Evolutionary conservation across 2,888 invertebrate genomes (phyloP), one percentile per base, ranked within the genome.

Genomic region (Netelia fuscicornis): DNA sequence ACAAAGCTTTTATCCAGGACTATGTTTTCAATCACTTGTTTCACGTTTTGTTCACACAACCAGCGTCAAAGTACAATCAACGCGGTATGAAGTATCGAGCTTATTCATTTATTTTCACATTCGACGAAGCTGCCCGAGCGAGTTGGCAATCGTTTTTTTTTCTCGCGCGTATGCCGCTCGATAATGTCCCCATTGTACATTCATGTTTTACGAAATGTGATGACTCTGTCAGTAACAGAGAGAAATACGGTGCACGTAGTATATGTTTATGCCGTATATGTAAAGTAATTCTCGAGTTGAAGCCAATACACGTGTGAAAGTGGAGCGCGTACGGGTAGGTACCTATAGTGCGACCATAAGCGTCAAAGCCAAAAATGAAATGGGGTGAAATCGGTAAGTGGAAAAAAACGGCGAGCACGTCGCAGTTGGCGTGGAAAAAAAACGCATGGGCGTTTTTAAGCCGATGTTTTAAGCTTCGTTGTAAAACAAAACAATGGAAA

Each of bases 171-270:
- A 48, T 13, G 52, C 6, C 60, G 23, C 56, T 64, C 25, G 17
- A 75, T 56, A 54, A 58, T 56, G 71, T 64, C 37, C 62, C 64
- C 42, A 65, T 72, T 71, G 71, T 80, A 72, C 56, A 72, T 72
- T 80, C 62, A 79, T 79, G 79, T 80, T 72, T 80, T 80, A 80
- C 65, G 79, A 71, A 80, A 72, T 80, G 79, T 64, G 65, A 72
- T 80, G 79, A 65, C 72, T 72, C 64, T 80, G 79, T 72, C 79
- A 72, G 79, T 65, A 44, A 62, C 79, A 80, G 79, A 56, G 42
- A 20, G 9, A 37, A 37, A 37, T 37, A 37, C 6, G 37, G 6
- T 37, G 8, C 6, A 2, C 6, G 37, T 6, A 6, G 37, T 37
- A 8, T 37, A 37, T 6, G 37, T 37, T 37, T 37, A 6, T 37